Conservation (phyloP, 2,888 invertebrate genomes). For the Scaptomyza flava region DNA sequence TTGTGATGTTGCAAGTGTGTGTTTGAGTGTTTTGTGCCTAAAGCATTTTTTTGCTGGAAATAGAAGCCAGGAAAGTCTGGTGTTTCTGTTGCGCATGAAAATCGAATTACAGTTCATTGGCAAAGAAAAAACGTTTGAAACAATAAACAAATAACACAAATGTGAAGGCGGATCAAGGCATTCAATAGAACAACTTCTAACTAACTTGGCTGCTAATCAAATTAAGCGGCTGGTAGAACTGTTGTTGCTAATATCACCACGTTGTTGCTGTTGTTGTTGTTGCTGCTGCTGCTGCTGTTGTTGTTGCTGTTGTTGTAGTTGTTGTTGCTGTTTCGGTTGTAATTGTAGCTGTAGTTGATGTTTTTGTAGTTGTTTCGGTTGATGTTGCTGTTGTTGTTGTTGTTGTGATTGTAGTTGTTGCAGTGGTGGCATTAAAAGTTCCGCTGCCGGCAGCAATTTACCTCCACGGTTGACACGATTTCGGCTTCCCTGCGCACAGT, state of each 20-base stretch:
- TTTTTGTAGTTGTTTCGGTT: constrained; percentile 38
- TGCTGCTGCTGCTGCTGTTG: constrained; percentile 57
- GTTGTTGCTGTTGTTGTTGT: constrained; percentile 77
- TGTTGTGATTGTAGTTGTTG: constrained; percentile 44
- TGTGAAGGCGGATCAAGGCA: constrained; percentile 46
- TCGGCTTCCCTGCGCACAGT: constrained; percentile 62
- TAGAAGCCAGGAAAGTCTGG: constrained; percentile 21
- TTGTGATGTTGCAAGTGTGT: constrained; percentile 9
- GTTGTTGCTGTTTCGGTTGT: constrained; percentile 43
- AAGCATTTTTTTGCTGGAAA: constrained; percentile 12
- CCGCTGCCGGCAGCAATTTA: constrained; percentile 59
- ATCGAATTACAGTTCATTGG: constrained; percentile 13
- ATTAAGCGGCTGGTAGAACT: constrained; percentile 82
- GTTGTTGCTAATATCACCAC: constrained; percentile 79
- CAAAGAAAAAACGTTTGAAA: constrained; percentile 22
- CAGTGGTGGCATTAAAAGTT: constrained; percentile 47
- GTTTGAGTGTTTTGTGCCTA: constrained; percentile 21
- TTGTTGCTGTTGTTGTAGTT: constrained; percentile 33
- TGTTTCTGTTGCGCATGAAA: constrained; percentile 21
- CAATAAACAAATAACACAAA: constrained; percentile 26
- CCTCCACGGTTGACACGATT: constrained; percentile 68
- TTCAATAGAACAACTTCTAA: constrained; percentile 70
- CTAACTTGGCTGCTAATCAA: constrained; percentile 83
- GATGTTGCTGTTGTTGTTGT: constrained; percentile 31
- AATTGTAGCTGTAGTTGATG: constrained; percentile 48